phyloP scores from a whole-genome alignment of 2,888 invertebrate genomes.

The Salpingus planirostris region DNA sequence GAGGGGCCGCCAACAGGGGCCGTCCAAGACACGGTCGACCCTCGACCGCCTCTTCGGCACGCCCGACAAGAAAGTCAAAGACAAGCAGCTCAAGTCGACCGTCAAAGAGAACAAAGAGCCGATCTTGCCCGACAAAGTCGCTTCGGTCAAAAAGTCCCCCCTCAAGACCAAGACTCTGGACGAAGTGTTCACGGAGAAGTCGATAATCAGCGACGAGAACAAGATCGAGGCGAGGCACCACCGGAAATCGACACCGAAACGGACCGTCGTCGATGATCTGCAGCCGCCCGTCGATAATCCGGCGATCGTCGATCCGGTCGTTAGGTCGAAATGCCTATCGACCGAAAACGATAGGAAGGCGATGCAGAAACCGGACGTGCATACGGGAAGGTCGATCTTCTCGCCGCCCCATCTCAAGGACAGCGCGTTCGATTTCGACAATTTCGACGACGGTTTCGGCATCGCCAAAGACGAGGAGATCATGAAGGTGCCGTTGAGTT shows the following conservation, averaged over 20 bases:
- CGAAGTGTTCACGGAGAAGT: constrained; percentile 28
- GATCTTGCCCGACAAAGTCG: constrained; percentile 5
- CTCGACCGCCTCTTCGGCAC: constrained; percentile 49
- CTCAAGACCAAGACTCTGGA: constrained; percentile 22
- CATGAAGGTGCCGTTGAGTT: constrained; percentile 50
- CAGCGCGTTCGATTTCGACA: constrained; percentile 51
- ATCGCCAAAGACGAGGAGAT: constrained; percentile 51
- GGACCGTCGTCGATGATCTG: constrained; percentile 4
- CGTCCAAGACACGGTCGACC: constrained; percentile 38
- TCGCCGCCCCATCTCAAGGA: constrained; percentile 56
- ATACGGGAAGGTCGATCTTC: constrained; percentile 63
- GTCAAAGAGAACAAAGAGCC: constrained; percentile 23
- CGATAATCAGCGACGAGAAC: constrained; percentile 24
- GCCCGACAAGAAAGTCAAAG: constrained; percentile 20
- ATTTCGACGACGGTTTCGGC: constrained; percentile 53
- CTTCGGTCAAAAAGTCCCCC: constrained; percentile 13
- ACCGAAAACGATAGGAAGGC: not conserved
- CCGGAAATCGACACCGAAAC: not conserved
- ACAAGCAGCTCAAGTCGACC: constrained; percentile 20
- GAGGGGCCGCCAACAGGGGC: constrained; percentile 22
- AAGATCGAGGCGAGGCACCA: no score
- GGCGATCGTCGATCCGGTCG: not conserved
- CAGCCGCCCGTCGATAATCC: constrained; percentile 1
- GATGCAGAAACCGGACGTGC: not conserved
- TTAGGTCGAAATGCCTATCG: not conserved